phyloP scores from a whole-genome alignment of 2,888 invertebrate species.

The Melolontha melolontha region DNA sequence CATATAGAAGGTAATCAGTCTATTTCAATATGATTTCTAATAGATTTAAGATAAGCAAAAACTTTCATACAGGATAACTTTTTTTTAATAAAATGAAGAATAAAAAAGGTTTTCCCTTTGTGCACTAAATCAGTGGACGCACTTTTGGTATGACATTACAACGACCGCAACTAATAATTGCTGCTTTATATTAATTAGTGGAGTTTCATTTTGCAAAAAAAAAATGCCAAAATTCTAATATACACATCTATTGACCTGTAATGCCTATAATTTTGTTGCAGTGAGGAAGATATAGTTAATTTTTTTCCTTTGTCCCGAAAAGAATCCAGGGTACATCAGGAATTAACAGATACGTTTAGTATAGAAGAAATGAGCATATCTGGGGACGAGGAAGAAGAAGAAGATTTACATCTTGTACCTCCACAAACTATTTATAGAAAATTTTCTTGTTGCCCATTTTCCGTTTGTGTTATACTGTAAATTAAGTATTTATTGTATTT shows the following conservation, averaged over 20 bases:
- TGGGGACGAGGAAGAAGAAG: constrained; percentile 65
- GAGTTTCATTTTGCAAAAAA: too few species aligned
- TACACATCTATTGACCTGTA: background rate
- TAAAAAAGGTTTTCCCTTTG: too few species aligned
- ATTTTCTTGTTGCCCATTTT: constrained; percentile 63
- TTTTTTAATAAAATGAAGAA: too few species aligned
- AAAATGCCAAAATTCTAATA: too few species aligned
- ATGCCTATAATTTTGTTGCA: constrained; percentile 50
- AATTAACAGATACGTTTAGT: constrained; percentile 72
- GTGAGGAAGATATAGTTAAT: constrained; percentile 68
- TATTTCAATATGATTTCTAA: too few species aligned
- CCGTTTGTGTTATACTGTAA: constrained; percentile 56
- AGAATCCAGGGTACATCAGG: constrained; percentile 65
- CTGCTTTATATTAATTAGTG: too few species aligned
- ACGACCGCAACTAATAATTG: too few species aligned
- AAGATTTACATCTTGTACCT: constrained; percentile 65
- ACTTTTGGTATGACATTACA: too few species aligned
- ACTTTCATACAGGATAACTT: too few species aligned
- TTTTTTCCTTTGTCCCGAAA: constrained; percentile 67
- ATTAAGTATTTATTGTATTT: background rate
- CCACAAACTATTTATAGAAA: constrained; percentile 63
- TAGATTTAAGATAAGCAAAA: too few species aligned
- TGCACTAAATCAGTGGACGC: too few species aligned
- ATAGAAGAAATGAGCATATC: constrained; percentile 74
- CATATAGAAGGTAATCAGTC: too few species aligned